A percentile compares a stretch with the other conserved stretches of the same genome.
Evolutionary conservation across 2,113 vertebrate genomes (phyloP).

Genomic region (Platichthys stellatus): DNA sequence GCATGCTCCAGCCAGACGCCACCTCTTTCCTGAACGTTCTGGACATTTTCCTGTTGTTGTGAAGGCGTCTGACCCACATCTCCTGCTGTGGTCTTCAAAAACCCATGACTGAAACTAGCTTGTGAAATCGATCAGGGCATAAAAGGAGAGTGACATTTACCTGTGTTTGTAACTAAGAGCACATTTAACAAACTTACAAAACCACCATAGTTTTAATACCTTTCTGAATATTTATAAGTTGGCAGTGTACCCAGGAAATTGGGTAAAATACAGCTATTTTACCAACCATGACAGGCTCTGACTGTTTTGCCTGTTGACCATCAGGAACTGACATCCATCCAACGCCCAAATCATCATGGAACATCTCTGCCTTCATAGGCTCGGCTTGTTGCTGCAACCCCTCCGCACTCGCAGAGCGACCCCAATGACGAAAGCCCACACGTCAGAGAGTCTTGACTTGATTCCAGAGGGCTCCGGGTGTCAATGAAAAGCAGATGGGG

Average conservation of each 20-base stretch:
- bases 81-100: no score
- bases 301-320: not conserved
- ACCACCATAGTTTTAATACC: not conserved
- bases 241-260: not conserved
- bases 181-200: not conserved
- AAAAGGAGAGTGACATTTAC: no score
- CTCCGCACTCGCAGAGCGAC: constrained; percentile 13
- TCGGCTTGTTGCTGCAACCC: constrained; percentile 6
- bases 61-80: no score
- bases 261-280: no score
- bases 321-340: not conserved
- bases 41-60: no score
- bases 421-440: constrained; percentile 2
- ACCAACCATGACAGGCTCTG: no score
- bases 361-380: not conserved
- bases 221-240: not conserved
- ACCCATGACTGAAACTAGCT: no score
- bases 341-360: no score
- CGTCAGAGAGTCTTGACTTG: constrained; percentile 12
- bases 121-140: no score
- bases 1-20: no score
- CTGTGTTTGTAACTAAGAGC: not conserved
- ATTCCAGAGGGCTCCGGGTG: not conserved
- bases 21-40: no score
- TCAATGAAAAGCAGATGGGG: constrained; percentile 30